phyloP scores from a whole-genome alignment of 2,888 invertebrate genomes.

The Philereme transversata region DNA sequence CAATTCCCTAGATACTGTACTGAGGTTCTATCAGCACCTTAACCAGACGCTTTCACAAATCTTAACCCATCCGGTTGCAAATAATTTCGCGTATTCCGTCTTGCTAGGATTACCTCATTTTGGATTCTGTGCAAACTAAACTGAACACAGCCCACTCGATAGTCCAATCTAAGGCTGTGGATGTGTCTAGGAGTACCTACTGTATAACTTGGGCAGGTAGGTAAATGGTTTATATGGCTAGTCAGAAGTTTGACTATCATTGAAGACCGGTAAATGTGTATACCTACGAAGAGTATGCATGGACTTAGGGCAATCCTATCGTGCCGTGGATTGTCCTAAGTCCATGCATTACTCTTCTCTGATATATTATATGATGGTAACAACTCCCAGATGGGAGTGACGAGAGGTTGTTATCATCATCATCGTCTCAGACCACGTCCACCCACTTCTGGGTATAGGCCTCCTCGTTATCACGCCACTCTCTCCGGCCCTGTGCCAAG shows the following conservation, averaged over 20 bases:
- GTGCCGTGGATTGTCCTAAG: too few species aligned
- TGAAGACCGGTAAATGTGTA: too few species aligned
- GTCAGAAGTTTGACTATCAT: neutral
- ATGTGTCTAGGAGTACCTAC: neutral
- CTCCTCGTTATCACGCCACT: too few species aligned
- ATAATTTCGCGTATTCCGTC: constrained; percentile 11
- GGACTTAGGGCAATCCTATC: too few species aligned
- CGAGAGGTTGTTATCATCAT: too few species aligned
- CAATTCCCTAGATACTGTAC: constrained; percentile 10
- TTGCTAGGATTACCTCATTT: constrained; percentile 18
- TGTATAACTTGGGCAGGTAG: neutral
- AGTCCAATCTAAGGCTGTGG: neutral
- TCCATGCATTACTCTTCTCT: too few species aligned
- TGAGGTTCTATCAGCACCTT: constrained; percentile 13
- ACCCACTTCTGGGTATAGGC: too few species aligned
- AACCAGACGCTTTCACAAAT: constrained; percentile 18
- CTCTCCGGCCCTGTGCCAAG: too few species aligned
- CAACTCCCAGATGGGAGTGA: too few species aligned
- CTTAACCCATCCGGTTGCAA: constrained; percentile 13
- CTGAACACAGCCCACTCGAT: constrained; percentile 4
- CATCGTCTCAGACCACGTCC: too few species aligned
- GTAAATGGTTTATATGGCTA: neutral
- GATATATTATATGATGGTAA: too few species aligned
- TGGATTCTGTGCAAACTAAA: constrained; percentile 11
- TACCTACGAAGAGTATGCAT: too few species aligned